A percentile compares a stretch with the other conserved stretches of the same genome.
Evolutionary conservation across 2,888 invertebrate genomes (phyloP).

Genomic region (Folsomia candida): DNA sequence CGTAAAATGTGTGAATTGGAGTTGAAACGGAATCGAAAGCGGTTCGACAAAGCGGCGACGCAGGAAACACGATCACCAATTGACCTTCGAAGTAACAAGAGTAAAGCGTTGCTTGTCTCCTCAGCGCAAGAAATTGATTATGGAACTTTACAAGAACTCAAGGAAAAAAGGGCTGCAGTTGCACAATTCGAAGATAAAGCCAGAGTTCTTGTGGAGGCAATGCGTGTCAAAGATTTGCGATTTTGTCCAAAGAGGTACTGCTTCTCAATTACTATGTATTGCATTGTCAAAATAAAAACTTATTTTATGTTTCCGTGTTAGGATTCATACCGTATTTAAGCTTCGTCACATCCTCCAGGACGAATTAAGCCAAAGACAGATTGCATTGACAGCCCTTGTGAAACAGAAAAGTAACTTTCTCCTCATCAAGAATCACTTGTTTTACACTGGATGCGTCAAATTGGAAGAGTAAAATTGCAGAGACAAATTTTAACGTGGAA

Average conservation of each 20-base stretch:
- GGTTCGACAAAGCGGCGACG: background rate
- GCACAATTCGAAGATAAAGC: conserved; percentile 19
- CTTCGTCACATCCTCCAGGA: background rate
- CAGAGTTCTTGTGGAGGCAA: conserved; percentile 13
- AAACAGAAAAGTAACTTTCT: background rate
- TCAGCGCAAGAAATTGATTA: background rate
- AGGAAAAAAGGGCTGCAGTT: conserved; percentile 4
- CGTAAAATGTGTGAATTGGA: conserved; percentile 9
- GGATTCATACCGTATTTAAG: background rate
- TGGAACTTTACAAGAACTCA: background rate
- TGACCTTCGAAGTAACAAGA: too few relatives aligned
- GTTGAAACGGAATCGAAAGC: background rate
- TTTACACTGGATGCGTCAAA: background rate
- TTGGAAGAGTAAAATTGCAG: background rate
- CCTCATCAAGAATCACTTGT: background rate
- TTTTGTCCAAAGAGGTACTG: conserved; percentile 24
- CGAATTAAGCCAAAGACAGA: background rate
- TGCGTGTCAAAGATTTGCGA: conserved; percentile 23
- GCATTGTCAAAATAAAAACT: background rate
- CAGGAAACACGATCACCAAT: background rate
- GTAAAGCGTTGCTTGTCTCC: background rate
- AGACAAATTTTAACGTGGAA: background rate
- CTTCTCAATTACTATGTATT: background rate
- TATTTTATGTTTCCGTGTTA: background rate
- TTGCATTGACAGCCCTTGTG: background rate